phyloP scores from a whole-genome alignment of 2,888 invertebrate genomes.

The Cerceris rybyensis region DNA sequence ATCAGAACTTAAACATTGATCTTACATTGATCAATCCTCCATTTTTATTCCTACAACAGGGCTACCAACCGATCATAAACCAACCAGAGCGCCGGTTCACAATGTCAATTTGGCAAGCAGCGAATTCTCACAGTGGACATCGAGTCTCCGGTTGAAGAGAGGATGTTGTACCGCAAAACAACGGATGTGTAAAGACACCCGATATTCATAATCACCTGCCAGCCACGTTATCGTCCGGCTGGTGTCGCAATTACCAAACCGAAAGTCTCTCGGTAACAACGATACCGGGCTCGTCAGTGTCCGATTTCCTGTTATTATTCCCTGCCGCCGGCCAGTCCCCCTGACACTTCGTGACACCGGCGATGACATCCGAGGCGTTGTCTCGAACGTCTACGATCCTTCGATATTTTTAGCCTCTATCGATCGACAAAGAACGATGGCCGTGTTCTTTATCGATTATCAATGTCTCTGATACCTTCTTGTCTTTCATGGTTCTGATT shows the following conservation, averaged over 20 bases:
- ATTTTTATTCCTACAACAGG: too few species aligned
- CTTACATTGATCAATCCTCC: too few species aligned
- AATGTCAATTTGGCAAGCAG: not conserved
- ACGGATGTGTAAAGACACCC: conserved; percentile 74
- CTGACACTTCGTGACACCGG: conserved; percentile 46
- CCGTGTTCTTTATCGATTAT: not conserved
- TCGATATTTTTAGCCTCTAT: conserved; percentile 50
- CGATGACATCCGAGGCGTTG: conserved; percentile 35
- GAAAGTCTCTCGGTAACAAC: conserved; percentile 37
- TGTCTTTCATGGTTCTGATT: too few species aligned
- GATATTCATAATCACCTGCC: conserved; percentile 72
- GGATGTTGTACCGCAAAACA: conserved; percentile 62
- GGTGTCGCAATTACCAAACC: conserved; percentile 72
- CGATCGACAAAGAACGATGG: conserved; percentile 46
- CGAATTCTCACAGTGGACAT: not conserved
- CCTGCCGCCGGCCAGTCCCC: conserved; percentile 30
- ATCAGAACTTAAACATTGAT: too few species aligned
- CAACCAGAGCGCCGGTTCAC: too few species aligned
- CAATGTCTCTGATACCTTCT: not conserved
- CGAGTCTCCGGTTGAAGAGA: not conserved
- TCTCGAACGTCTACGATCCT: conserved; percentile 18
- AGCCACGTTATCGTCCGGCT: conserved; percentile 61
- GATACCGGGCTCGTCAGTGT: conserved; percentile 52
- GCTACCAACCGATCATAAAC: too few species aligned
- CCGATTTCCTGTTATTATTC: conserved; percentile 72